Evolutionary conservation across 2,888 invertebrate species (phyloP).

Genomic region (Polydrusus pterygomalis): DNA sequence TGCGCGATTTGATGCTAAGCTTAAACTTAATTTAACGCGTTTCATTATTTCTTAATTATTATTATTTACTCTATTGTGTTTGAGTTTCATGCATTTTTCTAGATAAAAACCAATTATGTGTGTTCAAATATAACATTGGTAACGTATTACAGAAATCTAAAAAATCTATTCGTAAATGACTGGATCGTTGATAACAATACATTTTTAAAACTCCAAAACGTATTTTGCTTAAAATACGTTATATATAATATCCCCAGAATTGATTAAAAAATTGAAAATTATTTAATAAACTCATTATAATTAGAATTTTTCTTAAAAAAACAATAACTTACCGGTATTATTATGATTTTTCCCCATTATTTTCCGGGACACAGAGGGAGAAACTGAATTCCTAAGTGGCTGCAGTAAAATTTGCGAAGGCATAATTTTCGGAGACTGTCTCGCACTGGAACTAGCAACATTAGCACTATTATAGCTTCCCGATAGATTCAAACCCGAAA

Average conservation of each 20-base stretch:
- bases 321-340: constrained; percentile 76
- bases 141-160: too few relatives aligned
- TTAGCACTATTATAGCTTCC: constrained; percentile 57
- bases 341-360: constrained; percentile 80
- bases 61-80: not conserved
- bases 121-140: too few relatives aligned
- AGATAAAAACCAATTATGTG: not conserved
- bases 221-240: too few relatives aligned
- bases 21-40: not conserved
- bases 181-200: too few relatives aligned
- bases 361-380: constrained; percentile 76
- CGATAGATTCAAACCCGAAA: constrained; percentile 49
- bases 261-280: not conserved
- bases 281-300: not conserved
- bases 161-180: too few relatives aligned
- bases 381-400: constrained; percentile 73
- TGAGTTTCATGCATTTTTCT: not conserved
- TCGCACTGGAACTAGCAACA: constrained; percentile 64
- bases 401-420: constrained; percentile 62
- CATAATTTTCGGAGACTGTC: constrained; percentile 64
- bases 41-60: not conserved
- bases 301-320: not conserved
- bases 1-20: not conserved
- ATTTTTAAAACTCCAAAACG: too few relatives aligned
- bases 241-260: too few relatives aligned